A percentile compares a stretch with the other conserved stretches of the same genome.
Conservation (phyloP, 2,113 vertebrate species). For the Speoplatyrhinus poulsoni region DNA sequence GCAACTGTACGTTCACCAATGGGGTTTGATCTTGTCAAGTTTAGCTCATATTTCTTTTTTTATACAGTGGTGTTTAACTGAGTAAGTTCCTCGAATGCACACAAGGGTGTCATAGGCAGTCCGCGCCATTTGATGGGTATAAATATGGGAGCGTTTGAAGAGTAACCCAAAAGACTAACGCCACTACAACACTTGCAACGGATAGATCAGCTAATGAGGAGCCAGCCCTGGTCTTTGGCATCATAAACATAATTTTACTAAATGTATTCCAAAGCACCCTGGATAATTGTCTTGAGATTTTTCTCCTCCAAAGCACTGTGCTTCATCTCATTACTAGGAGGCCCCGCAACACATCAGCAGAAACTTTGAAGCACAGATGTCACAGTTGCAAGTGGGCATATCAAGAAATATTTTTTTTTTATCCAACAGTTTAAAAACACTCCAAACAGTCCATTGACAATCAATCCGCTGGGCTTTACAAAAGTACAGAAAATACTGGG, state of each 20-base stretch:
- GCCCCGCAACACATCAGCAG: constrained; percentile 60
- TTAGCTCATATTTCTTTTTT: constrained; percentile 75
- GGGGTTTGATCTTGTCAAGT: constrained; percentile 80
- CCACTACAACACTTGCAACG: constrained; percentile 67
- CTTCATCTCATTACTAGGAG: constrained; percentile 70
- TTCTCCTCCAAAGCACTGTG: constrained; percentile 53
- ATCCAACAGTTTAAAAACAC: constrained; percentile 19
- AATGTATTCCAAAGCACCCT: constrained; percentile 75
- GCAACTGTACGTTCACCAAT: constrained; percentile 75
- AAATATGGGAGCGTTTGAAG: constrained; percentile 81
- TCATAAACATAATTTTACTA: constrained; percentile 76
- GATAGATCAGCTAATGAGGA: constrained; percentile 79
- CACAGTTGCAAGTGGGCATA: constrained; percentile 58
- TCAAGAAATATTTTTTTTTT: constrained; percentile 1
- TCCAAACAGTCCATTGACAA: constrained; percentile 26
- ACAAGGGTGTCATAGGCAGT: constrained; percentile 68
- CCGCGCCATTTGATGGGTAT: constrained; percentile 74
- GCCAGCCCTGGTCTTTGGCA: constrained; percentile 77
- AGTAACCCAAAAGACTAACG: constrained; percentile 77
- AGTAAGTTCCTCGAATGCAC: constrained; percentile 69
- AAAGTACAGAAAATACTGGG: constrained; percentile 20
- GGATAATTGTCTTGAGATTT: constrained; percentile 68
- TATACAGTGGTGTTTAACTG: constrained; percentile 73
- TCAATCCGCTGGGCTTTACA: constrained; percentile 37
- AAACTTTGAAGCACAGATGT: constrained; percentile 57